Percentiles rank a stretch among this genome's conserved stretches.
Evolutionary conservation across 2,797 vertebrate genomes (phyloP).

Genomic region (Macropus fuliginosus): DNA sequence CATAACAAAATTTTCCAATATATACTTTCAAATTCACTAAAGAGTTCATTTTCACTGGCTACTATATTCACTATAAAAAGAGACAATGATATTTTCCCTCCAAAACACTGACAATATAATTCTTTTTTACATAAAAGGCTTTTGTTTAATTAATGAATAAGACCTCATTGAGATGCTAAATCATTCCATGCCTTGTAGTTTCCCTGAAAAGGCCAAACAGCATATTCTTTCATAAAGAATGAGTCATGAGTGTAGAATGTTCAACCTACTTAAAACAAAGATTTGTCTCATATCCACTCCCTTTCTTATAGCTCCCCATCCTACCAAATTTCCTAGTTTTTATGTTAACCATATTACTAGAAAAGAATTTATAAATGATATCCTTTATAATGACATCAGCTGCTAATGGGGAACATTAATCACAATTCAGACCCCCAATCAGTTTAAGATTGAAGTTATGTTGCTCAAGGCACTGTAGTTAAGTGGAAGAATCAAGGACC

Average conservation of each 20-base stretch:
- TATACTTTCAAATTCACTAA: conserved; percentile 78
- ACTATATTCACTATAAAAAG: conserved; percentile 82
- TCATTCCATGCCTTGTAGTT: conserved; percentile 85
- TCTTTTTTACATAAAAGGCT: conserved; percentile 83
- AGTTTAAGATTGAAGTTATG: background rate
- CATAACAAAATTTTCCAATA: conserved; percentile 70
- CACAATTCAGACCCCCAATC: conserved; percentile 15
- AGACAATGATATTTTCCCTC: conserved; percentile 84
- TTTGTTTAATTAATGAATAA: conserved; percentile 89
- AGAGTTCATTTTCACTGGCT: conserved; percentile 77
- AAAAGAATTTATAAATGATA: conserved; percentile 69
- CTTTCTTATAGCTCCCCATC: conserved; percentile 64
- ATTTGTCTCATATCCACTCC: conserved; percentile 60
- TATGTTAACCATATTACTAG: conserved; percentile 47
- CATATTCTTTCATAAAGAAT: conserved; percentile 83
- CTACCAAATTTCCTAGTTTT: conserved; percentile 64
- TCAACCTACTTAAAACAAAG: conserved; percentile 75
- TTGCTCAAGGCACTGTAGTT: background rate
- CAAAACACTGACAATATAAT: conserved; percentile 86
- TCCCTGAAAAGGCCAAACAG: conserved; percentile 82
- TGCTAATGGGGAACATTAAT: conserved; percentile 27
- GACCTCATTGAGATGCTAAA: conserved; percentile 88
- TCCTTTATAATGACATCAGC: conserved; percentile 38
- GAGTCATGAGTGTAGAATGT: conserved; percentile 75
- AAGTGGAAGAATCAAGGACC: background rate